A percentile compares a stretch with the other conserved stretches of the same genome.
These are phyloP conservation scores for Galleria mellonella DNA, from an alignment of 1,140 invertebrate genomes.

Conservation along the genomic window DNA sequence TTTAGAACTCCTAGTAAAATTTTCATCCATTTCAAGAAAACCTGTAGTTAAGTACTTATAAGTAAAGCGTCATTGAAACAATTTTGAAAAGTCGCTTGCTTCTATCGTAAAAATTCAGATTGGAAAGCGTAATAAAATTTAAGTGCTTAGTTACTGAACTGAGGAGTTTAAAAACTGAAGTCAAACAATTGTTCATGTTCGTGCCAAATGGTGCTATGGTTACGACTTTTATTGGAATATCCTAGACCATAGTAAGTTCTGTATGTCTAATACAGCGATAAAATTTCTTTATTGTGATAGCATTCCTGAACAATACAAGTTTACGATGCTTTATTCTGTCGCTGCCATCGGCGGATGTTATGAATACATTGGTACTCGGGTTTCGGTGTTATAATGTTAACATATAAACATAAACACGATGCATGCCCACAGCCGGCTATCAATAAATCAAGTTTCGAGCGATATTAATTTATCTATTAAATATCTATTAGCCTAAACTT, in stretches of 20 bases:
- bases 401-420: constrained; percentile 26
- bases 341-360: constrained; percentile 42
- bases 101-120: too few species aligned
- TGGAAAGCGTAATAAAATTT: background rate
- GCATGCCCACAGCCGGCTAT: background rate
- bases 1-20: too few species aligned
- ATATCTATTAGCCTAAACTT: too few species aligned
- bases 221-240: background rate
- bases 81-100: too few species aligned
- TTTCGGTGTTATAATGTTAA: constrained; percentile 34
- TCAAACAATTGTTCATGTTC: constrained; percentile 8
- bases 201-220: background rate
- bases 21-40: too few species aligned
- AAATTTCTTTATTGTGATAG: constrained; percentile 36
- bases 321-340: constrained; percentile 33
- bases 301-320: constrained; percentile 42
- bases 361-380: constrained; percentile 43
- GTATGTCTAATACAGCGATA: constrained; percentile 17
- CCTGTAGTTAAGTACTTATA: too few species aligned
- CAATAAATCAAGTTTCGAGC: constrained; percentile 1
- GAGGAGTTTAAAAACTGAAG: background rate
- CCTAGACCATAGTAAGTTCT: background rate
- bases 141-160: background rate
- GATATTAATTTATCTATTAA: background rate
- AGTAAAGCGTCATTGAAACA: too few species aligned